These are phyloP conservation scores for Blastobasis lacticolella DNA, from an alignment of 2,888 invertebrate species.

Conservation along the genomic window DNA sequence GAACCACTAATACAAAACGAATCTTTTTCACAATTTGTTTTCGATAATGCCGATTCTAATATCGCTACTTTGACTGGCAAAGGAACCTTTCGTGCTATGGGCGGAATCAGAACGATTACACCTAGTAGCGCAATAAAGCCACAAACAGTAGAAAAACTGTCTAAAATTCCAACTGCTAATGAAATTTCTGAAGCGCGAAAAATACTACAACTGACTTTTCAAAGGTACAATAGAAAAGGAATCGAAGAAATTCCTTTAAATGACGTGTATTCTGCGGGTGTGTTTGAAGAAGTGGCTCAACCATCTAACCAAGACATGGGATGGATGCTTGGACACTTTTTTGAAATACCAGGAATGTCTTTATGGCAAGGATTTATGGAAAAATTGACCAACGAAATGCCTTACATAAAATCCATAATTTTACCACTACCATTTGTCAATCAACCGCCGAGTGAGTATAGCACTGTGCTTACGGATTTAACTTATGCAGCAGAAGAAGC, in stretches of 20 bases:
- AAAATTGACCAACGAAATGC: conserved; percentile 12
- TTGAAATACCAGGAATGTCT: conserved; percentile 14
- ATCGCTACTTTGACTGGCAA: conserved; percentile 21
- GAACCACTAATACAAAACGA: conserved; percentile 6
- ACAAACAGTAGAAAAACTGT: conserved; percentile 14
- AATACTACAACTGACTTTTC: conserved; percentile 17
- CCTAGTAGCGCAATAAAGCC: conserved; percentile 13
- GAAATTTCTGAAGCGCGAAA: conserved; percentile 19
- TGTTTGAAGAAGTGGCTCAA: conserved; percentile 6
- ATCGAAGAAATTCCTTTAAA: conserved; percentile 16
- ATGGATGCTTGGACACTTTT: conserved; percentile 21
- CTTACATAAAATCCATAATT: conserved; percentile 19
- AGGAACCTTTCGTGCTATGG: conserved; percentile 26
- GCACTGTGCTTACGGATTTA: conserved; percentile 26
- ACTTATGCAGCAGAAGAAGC: conserved; percentile 18
- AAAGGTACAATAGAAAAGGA: conserved; percentile 21
- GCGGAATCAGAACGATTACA: conserved; percentile 22
- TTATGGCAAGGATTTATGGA: conserved; percentile 21
- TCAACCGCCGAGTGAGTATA: conserved; percentile 21
- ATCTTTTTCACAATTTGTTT: conserved; percentile 23
- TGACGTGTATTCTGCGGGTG: neutral
- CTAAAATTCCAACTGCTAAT: conserved; percentile 16
- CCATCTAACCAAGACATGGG: conserved; percentile 22
- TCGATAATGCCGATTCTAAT: conserved; percentile 31
- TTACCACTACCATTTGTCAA: conserved; percentile 26